Evolutionary conservation across 2,888 invertebrate species (phyloP).

Genomic region (Clostera curtula): DNA sequence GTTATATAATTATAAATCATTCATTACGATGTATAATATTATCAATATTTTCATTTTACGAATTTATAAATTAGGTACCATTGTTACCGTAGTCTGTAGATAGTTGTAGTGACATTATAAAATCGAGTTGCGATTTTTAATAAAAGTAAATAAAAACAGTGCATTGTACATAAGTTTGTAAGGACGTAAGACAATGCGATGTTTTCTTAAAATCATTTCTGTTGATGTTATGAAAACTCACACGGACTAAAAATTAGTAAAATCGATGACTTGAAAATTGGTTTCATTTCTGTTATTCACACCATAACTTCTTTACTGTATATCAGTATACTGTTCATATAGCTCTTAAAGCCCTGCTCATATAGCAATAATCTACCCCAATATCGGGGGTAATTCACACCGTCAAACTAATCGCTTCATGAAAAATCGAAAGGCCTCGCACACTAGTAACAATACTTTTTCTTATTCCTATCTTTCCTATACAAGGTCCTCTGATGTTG

Average conservation of each 20-base stretch:
- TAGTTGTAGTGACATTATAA: slow-evolving; percentile 31
- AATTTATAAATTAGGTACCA: slow-evolving; percentile 64
- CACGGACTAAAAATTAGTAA: slow-evolving; percentile 33
- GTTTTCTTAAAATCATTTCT: slow-evolving; percentile 17
- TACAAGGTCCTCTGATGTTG: too few species aligned
- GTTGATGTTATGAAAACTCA: slow-evolving; percentile 25
- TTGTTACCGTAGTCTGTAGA: slow-evolving; percentile 65
- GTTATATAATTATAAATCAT: slow-evolving; percentile 55
- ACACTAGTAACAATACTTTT: too few species aligned
- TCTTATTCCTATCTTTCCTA: too few species aligned
- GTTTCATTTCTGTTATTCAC: background rate
- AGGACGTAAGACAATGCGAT: slow-evolving; percentile 28
- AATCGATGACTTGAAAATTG: slow-evolving; percentile 20
- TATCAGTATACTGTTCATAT: too few species aligned
- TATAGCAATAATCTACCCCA: too few species aligned
- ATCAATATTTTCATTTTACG: slow-evolving; percentile 55
- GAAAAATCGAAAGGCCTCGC: too few species aligned
- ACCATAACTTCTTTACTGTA: too few species aligned
- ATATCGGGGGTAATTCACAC: too few species aligned
- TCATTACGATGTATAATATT: slow-evolving; percentile 45
- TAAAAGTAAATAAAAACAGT: slow-evolving; percentile 18
- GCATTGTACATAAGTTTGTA: slow-evolving; percentile 29
- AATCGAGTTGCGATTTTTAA: slow-evolving; percentile 42
- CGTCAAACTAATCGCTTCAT: too few species aligned
- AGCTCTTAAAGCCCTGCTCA: too few species aligned